Base-by-base conservation (phyloP, 1,140 invertebrate genomes). In the Oryzaephilus surinamensis region DNA sequence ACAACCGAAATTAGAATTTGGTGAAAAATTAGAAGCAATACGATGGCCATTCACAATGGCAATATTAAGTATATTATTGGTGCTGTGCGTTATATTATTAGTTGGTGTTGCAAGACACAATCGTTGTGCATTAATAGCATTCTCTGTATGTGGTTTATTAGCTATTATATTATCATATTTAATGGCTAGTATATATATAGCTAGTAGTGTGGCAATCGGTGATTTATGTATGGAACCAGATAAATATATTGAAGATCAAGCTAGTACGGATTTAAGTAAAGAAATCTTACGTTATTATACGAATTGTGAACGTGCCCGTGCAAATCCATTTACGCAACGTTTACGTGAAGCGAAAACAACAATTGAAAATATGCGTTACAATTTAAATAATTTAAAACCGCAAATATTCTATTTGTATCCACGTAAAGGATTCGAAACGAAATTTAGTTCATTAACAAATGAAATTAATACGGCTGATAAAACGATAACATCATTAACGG, bases 91-190 rank as follows among this genome's bases (percentile, higher is more conserved):
- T 39, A 74, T 89, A 28, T 68, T 90, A 41, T 66, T 89, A 37
- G 81, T 87, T 55, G 86, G 84, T 46, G 79, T 89, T 40, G 81
- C 81, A 32, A 70, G 82, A 46, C 82, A 87, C 61, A 88, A 83
- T 2, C 71, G 85, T 49, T 86, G 84, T 62, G 78, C 82, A 13
- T 69, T 89, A 30, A 88, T 90, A 52, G 80, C 83, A 69, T 86
- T 72, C 43, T 79, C 80, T 52, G 87, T 91, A 19, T 84, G 89
- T 52, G 89, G 87, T 17, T 65, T 94, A 33, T 75, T 90, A 42
- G 86, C 86, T 26, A 79, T 93, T n/a, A 90, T 92, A 46, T 77
- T 86, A 42, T 90, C 86, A 45, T 93, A 86, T 82, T 67, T 89
- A 34, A 78, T 86, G 67, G 80, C 84, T 13, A 88, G 86, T 29